These are phyloP conservation scores for Clivina fossor DNA, from an alignment of 2,888 invertebrate genomes.

Conservation along the genomic window DNA sequence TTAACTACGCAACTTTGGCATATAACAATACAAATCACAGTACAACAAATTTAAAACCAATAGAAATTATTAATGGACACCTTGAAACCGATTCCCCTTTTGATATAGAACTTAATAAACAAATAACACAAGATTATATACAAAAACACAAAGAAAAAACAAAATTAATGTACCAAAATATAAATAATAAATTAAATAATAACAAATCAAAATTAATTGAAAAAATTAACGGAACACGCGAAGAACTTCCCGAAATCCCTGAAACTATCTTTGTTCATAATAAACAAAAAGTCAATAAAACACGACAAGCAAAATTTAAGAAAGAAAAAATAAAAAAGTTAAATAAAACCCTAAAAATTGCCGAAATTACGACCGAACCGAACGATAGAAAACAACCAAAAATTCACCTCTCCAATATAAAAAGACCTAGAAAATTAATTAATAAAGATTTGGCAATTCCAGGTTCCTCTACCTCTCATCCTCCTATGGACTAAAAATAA, in stretches of 20 bases:
- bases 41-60: conserved; percentile 32
- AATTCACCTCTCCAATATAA: conserved; percentile 18
- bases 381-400: not conserved
- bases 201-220: conserved; percentile 8
- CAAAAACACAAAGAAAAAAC: conserved; percentile 32
- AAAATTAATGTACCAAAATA: conserved; percentile 28
- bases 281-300: conserved; percentile 15
- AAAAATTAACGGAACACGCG: conserved; percentile 5
- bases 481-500: not conserved
- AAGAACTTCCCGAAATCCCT: conserved; percentile 5
- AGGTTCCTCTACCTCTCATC: not conserved
- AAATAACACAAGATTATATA: conserved; percentile 27
- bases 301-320: conserved; percentile 7
- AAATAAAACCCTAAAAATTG: conserved; percentile 10
- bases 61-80: conserved; percentile 35
- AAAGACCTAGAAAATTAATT: conserved; percentile 4
- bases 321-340: conserved; percentile 2
- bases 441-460: not conserved
- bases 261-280: conserved; percentile 11
- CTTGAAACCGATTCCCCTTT: conserved; percentile 28
- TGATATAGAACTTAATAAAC: conserved; percentile 30
- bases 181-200: conserved; percentile 5
- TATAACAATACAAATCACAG: conserved; percentile 36
- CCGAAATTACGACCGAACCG: not conserved
- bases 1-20: conserved; percentile 26